Conservation (phyloP, 2,797 vertebrate genomes). For the Onychomys leucogaster region DNA sequence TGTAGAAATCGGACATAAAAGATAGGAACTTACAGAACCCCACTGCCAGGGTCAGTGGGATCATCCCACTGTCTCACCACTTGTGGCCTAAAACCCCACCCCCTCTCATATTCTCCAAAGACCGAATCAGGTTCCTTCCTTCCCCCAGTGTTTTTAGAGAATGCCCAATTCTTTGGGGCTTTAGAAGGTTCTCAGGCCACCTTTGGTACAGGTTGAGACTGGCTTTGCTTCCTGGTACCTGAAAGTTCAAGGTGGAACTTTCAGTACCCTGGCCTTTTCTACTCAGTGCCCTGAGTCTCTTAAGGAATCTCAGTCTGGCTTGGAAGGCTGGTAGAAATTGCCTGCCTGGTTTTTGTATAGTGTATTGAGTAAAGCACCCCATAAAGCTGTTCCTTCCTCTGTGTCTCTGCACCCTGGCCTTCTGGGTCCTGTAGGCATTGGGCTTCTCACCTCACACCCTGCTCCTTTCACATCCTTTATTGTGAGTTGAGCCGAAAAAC, state of each 20-base stretch:
- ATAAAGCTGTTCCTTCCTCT: no score
- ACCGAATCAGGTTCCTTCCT: background rate
- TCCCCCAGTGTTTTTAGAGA: background rate
- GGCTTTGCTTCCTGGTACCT: background rate
- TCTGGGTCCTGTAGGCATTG: background rate
- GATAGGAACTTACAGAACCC: background rate
- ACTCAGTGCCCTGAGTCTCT: background rate
- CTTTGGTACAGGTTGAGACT: background rate
- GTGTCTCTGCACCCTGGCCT: background rate
- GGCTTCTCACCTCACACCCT: background rate
- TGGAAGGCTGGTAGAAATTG: background rate
- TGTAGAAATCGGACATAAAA: background rate
- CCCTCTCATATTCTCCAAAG: background rate
- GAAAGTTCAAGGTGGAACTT: background rate
- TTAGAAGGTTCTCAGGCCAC: background rate
- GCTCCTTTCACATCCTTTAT: background rate
- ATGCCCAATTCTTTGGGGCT: background rate
- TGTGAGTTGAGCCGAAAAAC: background rate
- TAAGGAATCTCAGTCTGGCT: background rate
- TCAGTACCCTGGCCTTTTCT: background rate
- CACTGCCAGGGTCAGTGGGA: background rate
- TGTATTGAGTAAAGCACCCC: fast-evolving
- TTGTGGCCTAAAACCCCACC: no score
- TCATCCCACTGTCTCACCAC: fast-evolving
- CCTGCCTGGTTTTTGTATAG: background rate